Evolutionary conservation across 2,113 vertebrate species (phyloP).

Genomic region (Myodes glareolus): DNA sequence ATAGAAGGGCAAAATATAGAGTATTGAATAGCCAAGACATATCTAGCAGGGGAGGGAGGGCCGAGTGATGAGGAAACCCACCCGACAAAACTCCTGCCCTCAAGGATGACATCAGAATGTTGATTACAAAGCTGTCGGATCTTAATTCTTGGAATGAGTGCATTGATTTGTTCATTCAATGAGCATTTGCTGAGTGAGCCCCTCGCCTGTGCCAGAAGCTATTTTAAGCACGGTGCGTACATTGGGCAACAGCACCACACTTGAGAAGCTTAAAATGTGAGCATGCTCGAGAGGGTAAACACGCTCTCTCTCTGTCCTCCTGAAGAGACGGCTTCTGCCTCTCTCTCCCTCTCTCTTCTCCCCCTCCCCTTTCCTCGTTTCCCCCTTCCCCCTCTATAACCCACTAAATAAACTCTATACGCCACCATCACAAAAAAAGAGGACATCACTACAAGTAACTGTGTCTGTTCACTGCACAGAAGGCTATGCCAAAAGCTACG

Average conservation of each 20-base stretch:
- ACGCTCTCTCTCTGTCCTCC: no score
- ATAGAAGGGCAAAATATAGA: background rate
- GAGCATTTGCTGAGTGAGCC: background rate
- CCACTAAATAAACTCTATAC: no score
- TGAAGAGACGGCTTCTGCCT: no score
- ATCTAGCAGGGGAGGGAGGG: background rate
- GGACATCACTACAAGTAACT: background rate
- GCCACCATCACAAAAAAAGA: no score
- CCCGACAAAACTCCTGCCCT: no score
- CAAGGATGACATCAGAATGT: background rate
- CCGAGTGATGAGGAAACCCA: background rate
- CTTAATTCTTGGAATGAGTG: background rate
- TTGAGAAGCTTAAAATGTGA: background rate
- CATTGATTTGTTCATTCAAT: background rate
- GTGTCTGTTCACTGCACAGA: background rate
- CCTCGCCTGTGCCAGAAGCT: background rate
- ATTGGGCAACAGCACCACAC: background rate
- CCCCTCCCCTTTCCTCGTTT: no score
- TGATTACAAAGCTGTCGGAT: background rate
- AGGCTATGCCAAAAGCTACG: background rate
- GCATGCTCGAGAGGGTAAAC: background rate
- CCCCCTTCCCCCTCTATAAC: no score
- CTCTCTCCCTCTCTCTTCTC: no score
- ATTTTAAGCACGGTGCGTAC: background rate
- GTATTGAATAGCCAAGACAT: background rate